These are phyloP conservation scores for Nephrotoma guestfalica DNA, from an alignment of 2,888 invertebrate genomes.

Conservation along the genomic window DNA sequence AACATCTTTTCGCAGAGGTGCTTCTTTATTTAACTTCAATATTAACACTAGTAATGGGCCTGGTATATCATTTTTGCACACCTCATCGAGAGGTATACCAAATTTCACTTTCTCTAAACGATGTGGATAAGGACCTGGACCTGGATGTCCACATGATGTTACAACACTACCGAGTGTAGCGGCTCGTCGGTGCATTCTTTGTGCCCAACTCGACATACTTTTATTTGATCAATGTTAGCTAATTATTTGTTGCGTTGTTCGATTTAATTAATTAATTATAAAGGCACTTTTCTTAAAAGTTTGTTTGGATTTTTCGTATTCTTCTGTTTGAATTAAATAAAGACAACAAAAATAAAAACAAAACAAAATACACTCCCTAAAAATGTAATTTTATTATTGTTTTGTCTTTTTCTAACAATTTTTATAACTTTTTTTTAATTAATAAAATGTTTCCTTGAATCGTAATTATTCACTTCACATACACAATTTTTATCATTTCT, in stretches of 20 bases:
- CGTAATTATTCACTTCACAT: neutral
- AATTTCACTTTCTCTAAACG: conserved; percentile 89
- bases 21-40: conserved; percentile 87
- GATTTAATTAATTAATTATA: conserved; percentile 1
- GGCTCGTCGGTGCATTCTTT: conserved; percentile 82
- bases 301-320: neutral
- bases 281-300: neutral
- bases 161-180: conserved; percentile 83
- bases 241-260: conserved; percentile 7
- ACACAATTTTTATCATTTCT: neutral
- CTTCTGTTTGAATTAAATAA: neutral
- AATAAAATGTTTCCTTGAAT: neutral
- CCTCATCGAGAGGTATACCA: conserved; percentile 80
- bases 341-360: neutral
- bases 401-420: neutral
- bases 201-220: conserved; percentile 77
- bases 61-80: conserved; percentile 90
- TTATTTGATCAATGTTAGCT: neutral
- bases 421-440: neutral
- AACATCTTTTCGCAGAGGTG: conserved; percentile 82
- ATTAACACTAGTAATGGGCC: conserved; percentile 83
- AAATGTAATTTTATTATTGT: neutral
- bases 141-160: conserved; percentile 80
- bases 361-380: conserved; percentile 3
- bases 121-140: conserved; percentile 62